These are phyloP conservation scores for Sus scrofa DNA, from an alignment of 2,113 vertebrate species.

Conservation along the genomic window T2T-Sscrofa CM000824.6:229948001-229948500, in stretches of 20 bases:
- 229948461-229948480: not conserved
- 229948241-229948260: not conserved
- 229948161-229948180: not conserved
- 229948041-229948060: not conserved
- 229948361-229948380: not conserved
- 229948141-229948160: not conserved
- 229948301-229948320: not conserved
- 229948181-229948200: not conserved
- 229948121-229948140: not conserved
- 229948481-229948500: not conserved
- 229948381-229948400: not conserved
- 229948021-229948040: not conserved
- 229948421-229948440: too few species aligned
- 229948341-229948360: not conserved
- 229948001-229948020: not conserved
- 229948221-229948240: not conserved
- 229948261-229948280: not conserved
- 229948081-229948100: too few species aligned
- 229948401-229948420: too few species aligned
- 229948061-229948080: rapidly evolving
- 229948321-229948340: not conserved
- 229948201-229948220: not conserved
- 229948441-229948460: not conserved
- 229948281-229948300: not conserved
- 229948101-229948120: not conserved